phyloP scores from a whole-genome alignment of 2,888 invertebrate genomes.

The Mythimna lalbum region DNA sequence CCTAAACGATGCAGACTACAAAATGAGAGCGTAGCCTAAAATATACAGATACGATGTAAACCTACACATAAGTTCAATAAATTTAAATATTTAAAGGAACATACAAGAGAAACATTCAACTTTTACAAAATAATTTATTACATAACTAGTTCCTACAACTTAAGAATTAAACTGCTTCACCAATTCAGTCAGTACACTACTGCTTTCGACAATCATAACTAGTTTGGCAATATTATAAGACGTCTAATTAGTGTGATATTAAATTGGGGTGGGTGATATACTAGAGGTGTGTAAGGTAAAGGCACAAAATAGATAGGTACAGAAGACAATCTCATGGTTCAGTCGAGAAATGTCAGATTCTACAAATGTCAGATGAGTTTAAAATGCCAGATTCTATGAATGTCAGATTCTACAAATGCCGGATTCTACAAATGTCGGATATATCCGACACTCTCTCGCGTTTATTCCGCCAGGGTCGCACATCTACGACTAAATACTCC shows the following conservation, averaged over 20 bases:
- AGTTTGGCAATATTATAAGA: slow-evolving; percentile 53
- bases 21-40: slow-evolving; percentile 17
- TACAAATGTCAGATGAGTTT: too few relatives aligned
- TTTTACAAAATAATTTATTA: slow-evolving; percentile 80
- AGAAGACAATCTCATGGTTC: too few relatives aligned
- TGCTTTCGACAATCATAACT: slow-evolving; percentile 54
- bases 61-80: slow-evolving; percentile 4
- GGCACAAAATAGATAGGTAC: too few relatives aligned
- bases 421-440: too few relatives aligned
- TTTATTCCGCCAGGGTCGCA: too few relatives aligned
- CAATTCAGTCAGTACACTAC: slow-evolving; percentile 67
- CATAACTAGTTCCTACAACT: slow-evolving; percentile 79
- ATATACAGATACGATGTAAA: slow-evolving; percentile 7
- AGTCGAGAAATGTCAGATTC: too few relatives aligned
- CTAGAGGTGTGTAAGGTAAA: slow-evolving; percentile 49
- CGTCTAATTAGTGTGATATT: slow-evolving; percentile 71
- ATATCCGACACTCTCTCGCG: too few relatives aligned
- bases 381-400: too few relatives aligned
- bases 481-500: too few relatives aligned
- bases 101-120: slow-evolving; percentile 53
- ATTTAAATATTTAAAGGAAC: slow-evolving; percentile 36
- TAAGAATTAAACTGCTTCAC: slow-evolving; percentile 58
- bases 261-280: slow-evolving; percentile 73
- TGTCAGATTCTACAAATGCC: too few relatives aligned
- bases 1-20: background rate